Conservation (phyloP, 2,113 vertebrate species). For the Ptyas mucosa region DNA sequence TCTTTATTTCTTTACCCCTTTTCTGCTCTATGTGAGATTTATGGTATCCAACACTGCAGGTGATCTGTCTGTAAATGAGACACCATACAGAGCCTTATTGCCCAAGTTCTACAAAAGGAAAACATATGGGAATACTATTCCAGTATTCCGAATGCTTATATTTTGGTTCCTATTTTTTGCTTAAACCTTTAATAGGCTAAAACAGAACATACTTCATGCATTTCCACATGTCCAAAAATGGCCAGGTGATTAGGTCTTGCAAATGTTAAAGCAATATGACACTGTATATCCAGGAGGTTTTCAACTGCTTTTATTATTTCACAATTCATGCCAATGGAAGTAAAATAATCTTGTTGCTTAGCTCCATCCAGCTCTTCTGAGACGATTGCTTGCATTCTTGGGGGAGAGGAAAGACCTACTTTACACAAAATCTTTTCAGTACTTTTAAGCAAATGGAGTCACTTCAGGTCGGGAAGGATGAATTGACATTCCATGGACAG, state of each 20-base stretch:
- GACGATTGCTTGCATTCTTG: background rate
- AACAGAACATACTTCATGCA: background rate
- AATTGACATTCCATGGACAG: background rate
- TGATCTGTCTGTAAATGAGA: background rate
- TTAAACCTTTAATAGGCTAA: background rate
- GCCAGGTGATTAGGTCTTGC: background rate
- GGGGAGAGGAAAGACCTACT: background rate
- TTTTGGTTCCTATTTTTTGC: background rate
- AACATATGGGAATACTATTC: background rate
- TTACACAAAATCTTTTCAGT: background rate
- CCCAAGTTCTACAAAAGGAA: background rate
- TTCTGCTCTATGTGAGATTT: background rate
- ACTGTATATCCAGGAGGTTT: background rate
- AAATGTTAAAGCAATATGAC: background rate
- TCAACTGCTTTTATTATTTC: background rate
- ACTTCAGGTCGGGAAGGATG: background rate
- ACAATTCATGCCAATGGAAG: background rate
- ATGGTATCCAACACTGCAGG: background rate
- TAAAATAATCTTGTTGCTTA: conserved; percentile 3
- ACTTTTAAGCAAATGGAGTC: background rate
- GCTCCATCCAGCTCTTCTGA: background rate
- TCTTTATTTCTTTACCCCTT: background rate
- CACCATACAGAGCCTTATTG: background rate
- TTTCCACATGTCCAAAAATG: background rate
- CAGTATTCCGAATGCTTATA: background rate